These are phyloP conservation scores for Cryptosula pallasiana DNA, from an alignment of 2,888 invertebrate species.

Conservation along the genomic window DNA sequence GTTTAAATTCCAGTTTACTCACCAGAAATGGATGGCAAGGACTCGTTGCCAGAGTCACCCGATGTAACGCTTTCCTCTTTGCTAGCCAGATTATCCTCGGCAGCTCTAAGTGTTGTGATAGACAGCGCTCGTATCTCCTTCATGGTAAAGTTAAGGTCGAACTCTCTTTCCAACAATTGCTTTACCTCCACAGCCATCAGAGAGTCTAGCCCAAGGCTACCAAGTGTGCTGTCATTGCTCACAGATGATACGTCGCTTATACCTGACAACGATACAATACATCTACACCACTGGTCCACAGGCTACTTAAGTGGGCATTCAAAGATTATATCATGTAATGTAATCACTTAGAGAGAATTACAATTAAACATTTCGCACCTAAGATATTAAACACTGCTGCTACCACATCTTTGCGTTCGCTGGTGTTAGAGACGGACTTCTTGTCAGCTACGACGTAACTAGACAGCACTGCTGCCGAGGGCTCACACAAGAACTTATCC, in stretches of 20 bases:
- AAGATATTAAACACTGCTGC: conserved; percentile 82
- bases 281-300: too few species aligned
- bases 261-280: conserved; percentile 56
- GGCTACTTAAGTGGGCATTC: too few species aligned
- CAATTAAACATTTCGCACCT: conserved; percentile 59
- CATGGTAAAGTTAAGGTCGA: conserved; percentile 81
- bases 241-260: conserved; percentile 80
- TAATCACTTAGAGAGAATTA: background rate
- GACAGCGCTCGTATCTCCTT: conserved; percentile 73
- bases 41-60: background rate
- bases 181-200: conserved; percentile 99
- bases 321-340: background rate
- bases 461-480: conserved; percentile 53
- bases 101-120: conserved; percentile 29
- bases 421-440: conserved; percentile 58
- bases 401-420: conserved; percentile 64
- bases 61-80: background rate
- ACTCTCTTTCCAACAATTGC: conserved; percentile 86
- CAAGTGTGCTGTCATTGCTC: conserved; percentile 70
- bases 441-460: conserved; percentile 81
- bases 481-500: conserved; percentile 83
- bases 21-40: background rate
- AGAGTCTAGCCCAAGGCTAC: conserved; percentile 96
- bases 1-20: too few species aligned
- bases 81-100: background rate